Percentiles rank a stretch among this genome's conserved stretches.
These are phyloP conservation scores for Amphiprion percula DNA, from an alignment of 2,113 vertebrate genomes.

Conservation along the genomic window DNA sequence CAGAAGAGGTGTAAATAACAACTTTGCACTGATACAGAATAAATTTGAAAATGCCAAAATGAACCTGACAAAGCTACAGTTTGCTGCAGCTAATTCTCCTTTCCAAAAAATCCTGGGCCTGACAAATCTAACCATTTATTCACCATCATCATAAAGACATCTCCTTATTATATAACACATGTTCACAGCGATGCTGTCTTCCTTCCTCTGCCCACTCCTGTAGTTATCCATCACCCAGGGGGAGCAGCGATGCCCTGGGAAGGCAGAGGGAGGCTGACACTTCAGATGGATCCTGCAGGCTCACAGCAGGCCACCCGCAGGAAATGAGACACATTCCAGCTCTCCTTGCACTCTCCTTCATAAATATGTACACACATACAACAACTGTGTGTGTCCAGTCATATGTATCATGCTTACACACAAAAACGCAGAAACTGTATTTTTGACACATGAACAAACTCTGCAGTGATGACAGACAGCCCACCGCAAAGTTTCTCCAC, in stretches of 20 bases:
- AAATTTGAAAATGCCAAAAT: too few species aligned
- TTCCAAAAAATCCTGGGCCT: constrained; percentile 1
- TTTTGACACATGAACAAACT: background rate
- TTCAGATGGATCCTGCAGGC: constrained; percentile 61
- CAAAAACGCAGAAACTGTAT: background rate
- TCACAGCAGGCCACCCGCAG: constrained; percentile 35
- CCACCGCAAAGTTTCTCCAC: constrained; percentile 23
- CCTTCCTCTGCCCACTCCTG: constrained; percentile 36
- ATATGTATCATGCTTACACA: background rate
- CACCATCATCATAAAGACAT: constrained; percentile 17
- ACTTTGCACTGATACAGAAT: too few species aligned
- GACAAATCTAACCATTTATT: constrained; percentile 35
- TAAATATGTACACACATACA: constrained; percentile 33
- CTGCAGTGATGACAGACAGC: background rate
- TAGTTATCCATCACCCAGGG: constrained; percentile 47
- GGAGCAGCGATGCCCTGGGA: constrained; percentile 37
- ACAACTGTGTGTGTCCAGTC: constrained; percentile 7
- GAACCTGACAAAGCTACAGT: background rate
- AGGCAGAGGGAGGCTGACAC: constrained; percentile 55
- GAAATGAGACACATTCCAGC: constrained; percentile 47
- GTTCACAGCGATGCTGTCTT: constrained; percentile 37
- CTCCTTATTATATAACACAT: constrained; percentile 24
- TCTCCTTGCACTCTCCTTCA: constrained; percentile 63
- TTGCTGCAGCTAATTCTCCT: background rate
- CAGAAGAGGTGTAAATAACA: too few species aligned